Conservation (phyloP, 2,797 vertebrate species). For the Betta splendens region DNA sequence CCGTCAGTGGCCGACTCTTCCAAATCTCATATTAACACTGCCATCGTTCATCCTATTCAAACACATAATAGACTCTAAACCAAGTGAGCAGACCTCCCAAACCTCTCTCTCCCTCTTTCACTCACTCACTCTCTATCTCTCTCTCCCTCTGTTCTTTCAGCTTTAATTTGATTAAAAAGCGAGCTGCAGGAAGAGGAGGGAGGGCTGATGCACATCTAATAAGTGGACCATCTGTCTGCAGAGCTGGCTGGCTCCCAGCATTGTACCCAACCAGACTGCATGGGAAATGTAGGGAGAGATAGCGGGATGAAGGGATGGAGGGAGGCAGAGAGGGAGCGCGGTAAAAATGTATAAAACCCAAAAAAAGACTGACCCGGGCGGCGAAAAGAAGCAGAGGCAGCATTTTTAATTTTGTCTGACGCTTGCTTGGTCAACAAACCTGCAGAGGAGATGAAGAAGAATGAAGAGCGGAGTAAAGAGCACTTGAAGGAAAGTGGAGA, state of each 20-base stretch:
- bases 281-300: slow-evolving; percentile 67
- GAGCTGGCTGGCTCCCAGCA: slow-evolving; percentile 95
- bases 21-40: slow-evolving; percentile 65
- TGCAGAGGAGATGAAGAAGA: slow-evolving; percentile 39
- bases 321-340: slow-evolving; percentile 7
- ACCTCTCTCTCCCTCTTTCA: slow-evolving; percentile 39
- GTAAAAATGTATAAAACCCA: slow-evolving; percentile 14
- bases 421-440: slow-evolving; percentile 77
- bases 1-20: slow-evolving; percentile 44
- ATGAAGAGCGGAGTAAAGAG: slow-evolving; percentile 22
- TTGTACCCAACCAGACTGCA: slow-evolving; percentile 87
- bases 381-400: slow-evolving; percentile 74
- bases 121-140: slow-evolving; percentile 16
- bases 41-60: slow-evolving; percentile 72
- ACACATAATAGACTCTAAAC: slow-evolving; percentile 71
- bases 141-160: slow-evolving; percentile 81
- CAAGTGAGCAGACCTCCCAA: slow-evolving; percentile 58
- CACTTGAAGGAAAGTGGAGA: not conserved
- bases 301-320: slow-evolving; percentile 37
- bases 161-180: slow-evolving; percentile 99
- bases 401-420: slow-evolving; percentile 70
- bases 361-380: slow-evolving; percentile 81
- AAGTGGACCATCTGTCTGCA: slow-evolving; percentile 97
- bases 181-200: slow-evolving; percentile 96
- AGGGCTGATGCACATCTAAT: slow-evolving; percentile 95